Evolutionary conservation across 2,113 vertebrate genomes (phyloP), one percentile per base, ranked within the genome.

Genomic region (Prietella phreatophila): DNA sequence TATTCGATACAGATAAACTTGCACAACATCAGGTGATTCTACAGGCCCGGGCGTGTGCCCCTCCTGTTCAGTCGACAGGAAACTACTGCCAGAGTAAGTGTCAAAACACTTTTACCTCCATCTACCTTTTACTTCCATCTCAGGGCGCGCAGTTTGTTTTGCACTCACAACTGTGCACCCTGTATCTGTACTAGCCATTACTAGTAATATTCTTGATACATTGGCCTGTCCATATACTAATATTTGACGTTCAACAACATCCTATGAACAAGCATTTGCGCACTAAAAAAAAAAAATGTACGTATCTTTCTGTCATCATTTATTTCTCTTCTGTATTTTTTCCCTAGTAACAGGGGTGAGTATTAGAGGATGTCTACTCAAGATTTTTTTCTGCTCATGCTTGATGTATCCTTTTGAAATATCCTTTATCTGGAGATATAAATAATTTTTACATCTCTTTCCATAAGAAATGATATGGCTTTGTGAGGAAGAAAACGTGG

Each of bases 11-110:
- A 99, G 98, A 97, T 90, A 96, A 96, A 92, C 89, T 95, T 20
- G 93, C 95, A 8, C 97, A 97, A 89, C 96, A 97, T 88, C 95
- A 96, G 87, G 95, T 98, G 83, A 95, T 99, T 91, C 95, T 95
- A 69, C 94, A 97, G 91, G 96, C 96, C 7, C 94, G 93, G 91
- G 91, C 93, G 58, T 92, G 91, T 80, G 96, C 94, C 8, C 93
- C 95, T 3, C 92, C 93, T 83, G 92, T 89, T 0, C 97, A 94
- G 92, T 97, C 96, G 90, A 93, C 96, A 53, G 94, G 95, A 88
- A 92, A 94, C 85, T 97, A 95, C 89, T 95, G 91, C 0, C 95
- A 97, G 95, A 94, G 96, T 96, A 93, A 83, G 83, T 0, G 58
- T 47, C 42, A 71, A 55, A 60, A n/a, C 47, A 69, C 27, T 7